phyloP scores from a whole-genome alignment of 2,113 vertebrate genomes.

The Muntiacus muntjak region DNA sequence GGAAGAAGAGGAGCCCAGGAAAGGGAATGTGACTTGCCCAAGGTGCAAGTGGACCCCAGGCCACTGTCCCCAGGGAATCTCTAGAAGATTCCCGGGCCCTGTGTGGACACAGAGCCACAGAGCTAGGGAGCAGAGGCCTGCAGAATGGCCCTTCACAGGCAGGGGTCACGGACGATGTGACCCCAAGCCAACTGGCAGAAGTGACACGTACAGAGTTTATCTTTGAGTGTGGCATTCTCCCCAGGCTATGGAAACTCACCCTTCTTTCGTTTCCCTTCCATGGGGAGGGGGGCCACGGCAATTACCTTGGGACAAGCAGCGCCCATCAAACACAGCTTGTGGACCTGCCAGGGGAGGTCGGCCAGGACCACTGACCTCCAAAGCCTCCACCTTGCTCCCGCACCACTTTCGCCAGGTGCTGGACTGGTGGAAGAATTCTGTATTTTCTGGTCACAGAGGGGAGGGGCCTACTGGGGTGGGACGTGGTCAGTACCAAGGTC shows the following conservation, averaged over 20 bases:
- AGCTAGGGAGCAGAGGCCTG: not conserved
- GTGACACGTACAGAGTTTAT: not conserved
- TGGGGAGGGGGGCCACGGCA: not conserved
- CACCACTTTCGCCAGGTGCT: rapidly evolving
- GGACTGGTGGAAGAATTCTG: too few species aligned
- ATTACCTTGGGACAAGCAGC: not conserved
- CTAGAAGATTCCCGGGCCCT: not conserved
- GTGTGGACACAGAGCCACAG: not conserved
- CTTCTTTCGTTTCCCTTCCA: not conserved
- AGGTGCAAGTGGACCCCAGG: not conserved
- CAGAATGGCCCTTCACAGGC: not conserved
- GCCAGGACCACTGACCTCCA: not conserved
- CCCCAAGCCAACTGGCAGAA: not conserved
- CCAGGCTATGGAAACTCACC: not conserved
- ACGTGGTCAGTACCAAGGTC: not conserved
- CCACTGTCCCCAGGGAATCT: not conserved
- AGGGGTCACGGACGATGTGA: not conserved
- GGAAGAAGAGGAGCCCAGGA: slow-evolving; percentile 9
- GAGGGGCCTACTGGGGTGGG: not conserved
- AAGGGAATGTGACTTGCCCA: not conserved
- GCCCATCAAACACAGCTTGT: not conserved
- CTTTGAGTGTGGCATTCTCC: not conserved
- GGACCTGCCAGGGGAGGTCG: not conserved
- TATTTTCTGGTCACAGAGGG: not conserved
- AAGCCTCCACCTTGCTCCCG: not conserved